These are phyloP conservation scores for Myripristis jacobus DNA, from an alignment of 2,797 vertebrate genomes.

Conservation along the genomic window DNA sequence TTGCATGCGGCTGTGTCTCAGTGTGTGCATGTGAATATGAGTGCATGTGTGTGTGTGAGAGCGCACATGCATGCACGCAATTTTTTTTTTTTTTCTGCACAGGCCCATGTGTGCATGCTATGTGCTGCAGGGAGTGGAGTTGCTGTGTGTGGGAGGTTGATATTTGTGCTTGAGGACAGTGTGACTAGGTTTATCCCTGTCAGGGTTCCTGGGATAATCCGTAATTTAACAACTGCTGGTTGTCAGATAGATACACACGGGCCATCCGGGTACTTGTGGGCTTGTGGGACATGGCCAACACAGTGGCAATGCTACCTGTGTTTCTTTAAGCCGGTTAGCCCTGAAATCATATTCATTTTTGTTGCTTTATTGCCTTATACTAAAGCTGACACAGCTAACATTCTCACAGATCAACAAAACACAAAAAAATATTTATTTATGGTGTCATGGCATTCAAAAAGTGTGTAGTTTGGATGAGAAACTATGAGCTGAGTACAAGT, in stretches of 20 bases:
- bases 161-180: constrained; percentile 47
- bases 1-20: constrained; percentile 62
- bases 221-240: constrained; percentile 66
- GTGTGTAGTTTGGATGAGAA: constrained; percentile 12
- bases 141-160: constrained; percentile 44
- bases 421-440: neutral
- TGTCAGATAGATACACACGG: constrained; percentile 54
- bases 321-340: neutral
- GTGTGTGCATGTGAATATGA: constrained; percentile 6
- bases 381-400: neutral
- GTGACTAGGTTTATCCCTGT: constrained; percentile 61
- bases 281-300: constrained; percentile 20
- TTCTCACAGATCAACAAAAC: neutral
- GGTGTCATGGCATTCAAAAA: no score
- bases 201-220: constrained; percentile 66
- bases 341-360: constrained; percentile 4
- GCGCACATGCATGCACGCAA: constrained; percentile 20
- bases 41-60: neutral
- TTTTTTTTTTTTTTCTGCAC: constrained; percentile 63
- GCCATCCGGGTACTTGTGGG: constrained; percentile 33
- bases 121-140: constrained; percentile 38
- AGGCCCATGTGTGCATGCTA: constrained; percentile 23
- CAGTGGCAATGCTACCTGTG: neutral
- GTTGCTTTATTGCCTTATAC: neutral
- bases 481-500: constrained; percentile 48